Evolutionary conservation across 30 jellyfish, hydroid and myxozoan species (phyloP), one percentile per base, ranked within the genome.

Genomic region (Aurelia sp.): DNA sequence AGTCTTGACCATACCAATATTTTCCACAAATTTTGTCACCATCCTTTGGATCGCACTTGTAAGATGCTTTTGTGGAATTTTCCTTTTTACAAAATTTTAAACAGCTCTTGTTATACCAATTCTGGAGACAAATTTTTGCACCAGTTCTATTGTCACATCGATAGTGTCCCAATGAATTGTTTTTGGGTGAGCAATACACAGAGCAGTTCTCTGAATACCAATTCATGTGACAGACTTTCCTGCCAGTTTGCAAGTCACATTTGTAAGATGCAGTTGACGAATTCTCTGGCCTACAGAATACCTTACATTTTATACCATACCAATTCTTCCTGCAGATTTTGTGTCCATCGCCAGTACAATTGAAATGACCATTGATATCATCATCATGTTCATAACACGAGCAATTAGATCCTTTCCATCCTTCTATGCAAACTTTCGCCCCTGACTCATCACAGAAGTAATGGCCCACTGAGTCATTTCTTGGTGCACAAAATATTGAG

Each of bases 1-100:
- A 83, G 20, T 71, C 51, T 18, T 19, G 47, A 8, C 92, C 92
- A 53, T 71, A 83, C 92, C 92, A 83, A 73, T 71, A 17, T 33
- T 59, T 71, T 57, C 19, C 16, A 60, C 92, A 83, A 1, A 83
- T 61, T 44, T 83, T 71, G 31, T 44, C 27, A 4, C 92, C 92
- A 74, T 63, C 53, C 37, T 62, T 37, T 12, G 47, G 33, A 51
- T 85, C 65, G 55, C 95, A 85, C 11, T 78, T 66, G 74, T 85
- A 85, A 78, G 58, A 47, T 27, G 69, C 76, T 27, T 35, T 53
- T 0, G 55, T 57, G 48, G 30, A 37, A 48, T 18, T n/a, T 27
- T 75, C 86, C 30, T 30, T 23, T 57, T 17, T 23, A 18, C 86
- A 75, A 44, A 27, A 27, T 15, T 19, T 35, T 17, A 4, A 41